Conservation (phyloP, 2,113 vertebrate genomes). For the Girardinichthys multiradiatus region DNA sequence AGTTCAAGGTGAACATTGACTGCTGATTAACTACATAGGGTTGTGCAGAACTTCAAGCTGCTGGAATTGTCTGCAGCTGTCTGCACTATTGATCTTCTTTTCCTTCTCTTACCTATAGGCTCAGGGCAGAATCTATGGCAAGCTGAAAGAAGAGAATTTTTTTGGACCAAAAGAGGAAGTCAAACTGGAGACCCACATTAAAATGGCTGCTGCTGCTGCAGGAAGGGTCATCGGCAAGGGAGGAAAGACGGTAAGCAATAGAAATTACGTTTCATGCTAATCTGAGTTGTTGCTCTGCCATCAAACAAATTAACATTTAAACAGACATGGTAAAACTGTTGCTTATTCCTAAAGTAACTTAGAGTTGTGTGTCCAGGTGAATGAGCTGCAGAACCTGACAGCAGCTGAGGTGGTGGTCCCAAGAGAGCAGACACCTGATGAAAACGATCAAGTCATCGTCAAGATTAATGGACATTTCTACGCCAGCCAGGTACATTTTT, state of each 20-base stretch:
- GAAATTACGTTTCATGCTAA: not conserved
- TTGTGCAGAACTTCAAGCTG: not conserved
- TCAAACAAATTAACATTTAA: not conserved
- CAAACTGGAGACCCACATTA: constrained; percentile 94
- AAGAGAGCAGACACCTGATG: constrained; percentile 92
- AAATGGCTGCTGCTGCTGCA: constrained; percentile 89
- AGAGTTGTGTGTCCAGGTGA: constrained; percentile 80
- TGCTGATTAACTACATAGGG: not conserved
- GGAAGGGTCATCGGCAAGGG: constrained; percentile 94
- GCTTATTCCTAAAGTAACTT: not conserved
- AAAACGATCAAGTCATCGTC: constrained; percentile 94
- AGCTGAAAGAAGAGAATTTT: constrained; percentile 96
- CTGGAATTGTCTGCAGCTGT: not conserved
- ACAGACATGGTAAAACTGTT: accelerated
- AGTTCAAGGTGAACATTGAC: constrained; percentile 88
- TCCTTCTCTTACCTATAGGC: constrained; percentile 74
- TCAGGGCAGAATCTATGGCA: constrained; percentile 93
- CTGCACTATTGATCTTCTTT: not conserved
- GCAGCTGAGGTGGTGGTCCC: constrained; percentile 96
- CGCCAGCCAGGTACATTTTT: constrained; percentile 89
- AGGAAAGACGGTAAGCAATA: constrained; percentile 88
- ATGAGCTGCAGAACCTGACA: constrained; percentile 94
- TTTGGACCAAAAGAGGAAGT: constrained; percentile 95
- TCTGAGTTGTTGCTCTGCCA: not conserved
- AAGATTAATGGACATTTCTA: constrained; percentile 98